These are phyloP conservation scores for Andinoacara biseriatus DNA, from an alignment of 2,113 vertebrate species.

Conservation along the genomic window DNA sequence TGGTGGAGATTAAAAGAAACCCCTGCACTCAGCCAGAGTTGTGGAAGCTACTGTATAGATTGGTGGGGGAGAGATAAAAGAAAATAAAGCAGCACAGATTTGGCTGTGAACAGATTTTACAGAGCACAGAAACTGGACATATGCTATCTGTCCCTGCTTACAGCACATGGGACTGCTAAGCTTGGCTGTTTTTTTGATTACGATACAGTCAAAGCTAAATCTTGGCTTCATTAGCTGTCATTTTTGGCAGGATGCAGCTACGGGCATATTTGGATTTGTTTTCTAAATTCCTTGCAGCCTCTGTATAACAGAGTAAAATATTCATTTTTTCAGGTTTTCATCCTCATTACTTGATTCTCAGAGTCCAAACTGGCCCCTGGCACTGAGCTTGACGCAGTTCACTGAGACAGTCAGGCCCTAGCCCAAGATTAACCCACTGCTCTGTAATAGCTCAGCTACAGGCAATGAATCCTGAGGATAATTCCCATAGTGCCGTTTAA, in stretches of 20 bases:
- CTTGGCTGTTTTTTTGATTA: constrained; percentile 2
- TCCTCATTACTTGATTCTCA: background rate
- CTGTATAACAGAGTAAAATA: background rate
- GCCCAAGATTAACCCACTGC: constrained; percentile 48
- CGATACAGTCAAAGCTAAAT: constrained; percentile 43
- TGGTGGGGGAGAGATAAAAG: background rate
- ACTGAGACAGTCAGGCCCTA: constrained; percentile 25
- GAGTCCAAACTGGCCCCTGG: constrained; percentile 1
- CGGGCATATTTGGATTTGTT: constrained; percentile 17
- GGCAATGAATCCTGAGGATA: constrained; percentile 35
- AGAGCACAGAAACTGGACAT: constrained; percentile 4
- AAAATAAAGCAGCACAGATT: constrained; percentile 19
- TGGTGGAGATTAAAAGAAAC: constrained; percentile 30
- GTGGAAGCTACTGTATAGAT: background rate
- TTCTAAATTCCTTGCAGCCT: background rate
- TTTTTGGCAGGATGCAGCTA: constrained; percentile 27
- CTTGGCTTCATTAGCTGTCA: constrained; percentile 15
- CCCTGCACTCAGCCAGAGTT: background rate
- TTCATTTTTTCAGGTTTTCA: background rate
- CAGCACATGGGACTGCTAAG: constrained; percentile 7
- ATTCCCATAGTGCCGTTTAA: constrained; percentile 40
- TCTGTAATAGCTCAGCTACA: constrained; percentile 30
- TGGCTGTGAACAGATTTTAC: constrained; percentile 5
- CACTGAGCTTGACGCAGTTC: constrained; percentile 5
- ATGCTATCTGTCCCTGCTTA: constrained; percentile 12